Base-by-base conservation (phyloP, 2,113 vertebrate species). In the Andinoacara biseriatus region DNA sequence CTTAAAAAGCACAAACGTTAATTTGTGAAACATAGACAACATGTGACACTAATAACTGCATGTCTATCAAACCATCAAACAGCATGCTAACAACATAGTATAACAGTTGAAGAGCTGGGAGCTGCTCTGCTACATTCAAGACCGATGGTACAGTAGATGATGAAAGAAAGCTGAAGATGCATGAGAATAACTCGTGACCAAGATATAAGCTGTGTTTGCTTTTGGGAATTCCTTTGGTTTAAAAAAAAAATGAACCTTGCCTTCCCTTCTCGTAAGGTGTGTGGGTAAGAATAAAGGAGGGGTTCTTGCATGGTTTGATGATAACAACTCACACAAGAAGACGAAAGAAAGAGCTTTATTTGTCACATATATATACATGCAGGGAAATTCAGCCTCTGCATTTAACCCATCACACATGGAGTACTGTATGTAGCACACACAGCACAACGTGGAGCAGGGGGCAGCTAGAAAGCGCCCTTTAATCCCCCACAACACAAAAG, bases 61-160 rank as follows among this genome's bases (percentile, higher is more conserved):
- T 24, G 38, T 65, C 38, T 65, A 46, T 67, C 38, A 67, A 43
- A 49, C 63, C 63, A 49, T 10, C 40, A 29, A 49, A 46, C 40
- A 1, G 10, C 63, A 52, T 17, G 9, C 9, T 2, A 0, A 17
- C 0, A 24, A 31, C 15, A 15, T 49, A 69, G 0, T 24, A 40
- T 22, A 26, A 74, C 38, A n/a, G 40, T 69, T 69, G 31, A 52
- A 31, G 24, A 69, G 20, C 65, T 69, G 24, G 65, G 65, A 52
- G 40, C 29, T 0, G 1, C 24, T 49, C 1, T 69, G 14, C 40
- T 52, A 52, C 65, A 31, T 49, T 69, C 17, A 52, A 52, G 43
- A 3, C 24, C 20, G 65, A 52, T 52, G 17, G 43, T 26, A 26
- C 26, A 26, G 26, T 24, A 20, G 65, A 31, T 0, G 17, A 31